Evolutionary conservation across 64 coral and sea anemone species (phyloP), one percentile per base, ranked within the genome.

Genomic region (Acropora yongei): DNA sequence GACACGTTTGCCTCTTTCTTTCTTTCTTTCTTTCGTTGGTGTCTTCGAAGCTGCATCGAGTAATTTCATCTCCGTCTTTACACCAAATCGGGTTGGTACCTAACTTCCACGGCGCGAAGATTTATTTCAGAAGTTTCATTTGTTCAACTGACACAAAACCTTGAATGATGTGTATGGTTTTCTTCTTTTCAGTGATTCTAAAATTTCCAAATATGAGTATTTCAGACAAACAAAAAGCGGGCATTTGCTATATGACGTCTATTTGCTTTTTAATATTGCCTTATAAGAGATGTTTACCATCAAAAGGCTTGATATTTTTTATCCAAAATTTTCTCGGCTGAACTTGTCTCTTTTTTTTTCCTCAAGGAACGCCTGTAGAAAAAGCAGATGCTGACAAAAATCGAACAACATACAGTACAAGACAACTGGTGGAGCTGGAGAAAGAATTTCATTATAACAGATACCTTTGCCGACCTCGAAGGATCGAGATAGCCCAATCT

Each of bases 371-470:
- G 47, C 91, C 91, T 44, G 80, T 67, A 67, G 91, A 78, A 44
- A 91, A 91, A 41, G 87, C 90, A 7, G 93, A 90, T 66, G 87
- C 90, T 6, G 93, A 90, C 74, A 95, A 98, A 71, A 96, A 96
- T 45, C 82, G 97, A 72, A 99, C 94, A 3, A 98, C 93, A 63
- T 99, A 96, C 88, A 87, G 88, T 2, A 99, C 94, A 12, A 93
- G 89, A 50, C 97, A 99, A 69, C 86, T 96, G 4, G 97, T 99
- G 5, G 97, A 99, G 49, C 45, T 99, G n/a, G 97, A 99, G 60
- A 99, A 99, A 49, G 97, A 99, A 78, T 99, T 99, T 45, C 97
- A 99, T 51, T 99, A 99, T 84, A 99, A 99, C 71, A 86, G 94
- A 50, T 99, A 99, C 63, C 89, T 99, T 41, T 99, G 97, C 61